A percentile compares a stretch with the other conserved stretches of the same genome.
Conservation (phyloP, 2,113 vertebrate genomes). For the Poeciliopsis prolifica region DNA sequence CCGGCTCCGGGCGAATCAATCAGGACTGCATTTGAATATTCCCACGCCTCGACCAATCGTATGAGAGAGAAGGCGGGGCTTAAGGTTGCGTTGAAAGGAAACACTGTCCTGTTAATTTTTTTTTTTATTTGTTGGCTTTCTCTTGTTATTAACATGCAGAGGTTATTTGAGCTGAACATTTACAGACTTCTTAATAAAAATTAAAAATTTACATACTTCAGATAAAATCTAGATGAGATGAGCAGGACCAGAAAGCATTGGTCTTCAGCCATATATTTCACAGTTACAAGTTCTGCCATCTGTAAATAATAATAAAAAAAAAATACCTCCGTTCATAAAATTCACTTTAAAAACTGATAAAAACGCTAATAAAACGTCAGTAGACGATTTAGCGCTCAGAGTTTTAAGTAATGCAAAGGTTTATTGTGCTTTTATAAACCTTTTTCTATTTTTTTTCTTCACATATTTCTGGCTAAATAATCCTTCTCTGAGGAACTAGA, state of each 20-base stretch:
- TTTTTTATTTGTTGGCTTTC: neutral
- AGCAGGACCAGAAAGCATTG: neutral
- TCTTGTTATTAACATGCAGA: neutral
- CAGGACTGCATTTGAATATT: slow-evolving; percentile 63
- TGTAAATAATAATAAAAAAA: too few species aligned
- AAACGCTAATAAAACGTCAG: too few species aligned
- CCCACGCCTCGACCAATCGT: slow-evolving; percentile 73
- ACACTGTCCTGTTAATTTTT: slow-evolving; percentile 50
- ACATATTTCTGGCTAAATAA: too few species aligned
- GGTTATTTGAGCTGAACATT: neutral
- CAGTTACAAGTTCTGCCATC: too few species aligned
- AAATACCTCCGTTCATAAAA: too few species aligned
- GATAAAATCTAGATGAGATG: neutral
- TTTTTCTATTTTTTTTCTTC: too few species aligned
- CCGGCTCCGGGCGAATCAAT: slow-evolving; percentile 76
- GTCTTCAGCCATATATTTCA: too few species aligned
- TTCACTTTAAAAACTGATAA: too few species aligned
- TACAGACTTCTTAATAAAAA: neutral
- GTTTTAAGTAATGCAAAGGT: too few species aligned
- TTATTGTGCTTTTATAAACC: too few species aligned
- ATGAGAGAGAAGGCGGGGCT: slow-evolving; percentile 54
- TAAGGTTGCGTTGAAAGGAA: slow-evolving; percentile 55
- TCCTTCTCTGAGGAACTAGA: too few species aligned
- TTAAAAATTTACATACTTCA: neutral
- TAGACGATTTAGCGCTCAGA: too few species aligned